phyloP scores from a whole-genome alignment of 2,888 invertebrate genomes.

The Plemyria rubiginata region DNA sequence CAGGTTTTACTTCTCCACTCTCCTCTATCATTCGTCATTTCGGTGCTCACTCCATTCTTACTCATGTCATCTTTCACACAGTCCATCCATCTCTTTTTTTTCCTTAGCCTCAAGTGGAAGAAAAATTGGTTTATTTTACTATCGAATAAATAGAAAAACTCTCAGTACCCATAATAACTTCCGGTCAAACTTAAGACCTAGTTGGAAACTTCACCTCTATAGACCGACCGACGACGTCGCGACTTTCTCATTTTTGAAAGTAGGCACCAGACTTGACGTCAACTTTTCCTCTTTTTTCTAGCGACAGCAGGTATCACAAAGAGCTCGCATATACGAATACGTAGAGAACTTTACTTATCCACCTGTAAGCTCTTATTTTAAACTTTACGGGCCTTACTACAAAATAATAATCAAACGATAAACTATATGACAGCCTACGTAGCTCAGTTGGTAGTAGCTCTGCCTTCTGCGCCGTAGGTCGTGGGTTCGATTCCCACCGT shows the following conservation, averaged over 20 bases:
- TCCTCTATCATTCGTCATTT: too few species aligned
- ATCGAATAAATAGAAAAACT: not conserved
- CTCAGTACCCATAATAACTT: slow-evolving; percentile 34
- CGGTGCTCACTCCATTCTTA: too few species aligned
- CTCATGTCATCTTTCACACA: too few species aligned
- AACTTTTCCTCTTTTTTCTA: slow-evolving; percentile 66
- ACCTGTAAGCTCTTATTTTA: slow-evolving; percentile 51
- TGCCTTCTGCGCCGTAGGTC: too few species aligned
- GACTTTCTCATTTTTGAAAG: slow-evolving; percentile 71
- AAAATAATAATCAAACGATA: too few species aligned
- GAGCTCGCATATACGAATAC: slow-evolving; percentile 60
- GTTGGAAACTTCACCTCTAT: slow-evolving; percentile 57
- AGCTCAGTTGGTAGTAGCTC: too few species aligned
- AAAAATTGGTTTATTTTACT: not conserved
- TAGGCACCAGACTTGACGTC: slow-evolving; percentile 72
- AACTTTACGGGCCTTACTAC: too few species aligned
- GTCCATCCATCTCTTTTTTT: too few species aligned
- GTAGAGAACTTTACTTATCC: slow-evolving; percentile 56
- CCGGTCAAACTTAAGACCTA: slow-evolving; percentile 43
- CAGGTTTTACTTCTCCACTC: too few species aligned
- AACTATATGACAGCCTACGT: too few species aligned
- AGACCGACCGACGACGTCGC: slow-evolving; percentile 39
- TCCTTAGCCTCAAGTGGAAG: too few species aligned
- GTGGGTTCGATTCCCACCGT: too few species aligned
- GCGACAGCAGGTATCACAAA: slow-evolving; percentile 62